phyloP scores from a whole-genome alignment of 1,140 invertebrate species.

The Penaeus vannamei region DNA sequence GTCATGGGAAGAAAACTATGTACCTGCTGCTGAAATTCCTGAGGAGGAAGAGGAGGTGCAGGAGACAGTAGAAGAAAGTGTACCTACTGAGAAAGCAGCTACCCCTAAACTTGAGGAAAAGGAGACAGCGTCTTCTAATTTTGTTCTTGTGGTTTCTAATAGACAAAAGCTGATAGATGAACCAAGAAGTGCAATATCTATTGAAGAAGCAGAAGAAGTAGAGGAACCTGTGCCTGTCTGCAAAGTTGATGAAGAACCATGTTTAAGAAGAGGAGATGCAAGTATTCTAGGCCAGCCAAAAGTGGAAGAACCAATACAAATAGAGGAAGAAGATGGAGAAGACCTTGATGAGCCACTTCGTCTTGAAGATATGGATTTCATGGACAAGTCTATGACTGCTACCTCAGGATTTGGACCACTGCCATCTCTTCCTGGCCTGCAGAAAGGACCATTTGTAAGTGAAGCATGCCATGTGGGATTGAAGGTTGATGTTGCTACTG shows the following conservation, averaged over 20 bases:
- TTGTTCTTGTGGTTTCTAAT: constrained; percentile 56
- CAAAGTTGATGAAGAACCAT: constrained; percentile 36
- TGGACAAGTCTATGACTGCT: constrained; percentile 21
- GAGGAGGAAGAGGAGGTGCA: neutral
- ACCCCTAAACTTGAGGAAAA: neutral
- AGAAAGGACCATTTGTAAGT: constrained; percentile 58
- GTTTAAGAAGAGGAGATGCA: constrained; percentile 42
- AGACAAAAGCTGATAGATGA: constrained; percentile 58
- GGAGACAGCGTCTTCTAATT: constrained; percentile 36
- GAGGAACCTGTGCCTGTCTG: neutral
- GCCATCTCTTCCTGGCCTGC: constrained; percentile 42
- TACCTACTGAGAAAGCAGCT: neutral
- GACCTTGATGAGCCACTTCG: constrained; percentile 4
- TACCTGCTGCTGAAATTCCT: constrained; percentile 43
- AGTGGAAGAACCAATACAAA: constrained; percentile 6
- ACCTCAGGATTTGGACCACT: constrained; percentile 36
- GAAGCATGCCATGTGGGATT: constrained; percentile 60
- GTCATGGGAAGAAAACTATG: constrained; percentile 59
- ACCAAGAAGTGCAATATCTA: constrained; percentile 22
- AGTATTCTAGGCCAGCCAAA: constrained; percentile 46
- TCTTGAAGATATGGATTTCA: constrained; percentile 37
- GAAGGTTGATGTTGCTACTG: constrained; percentile 50
- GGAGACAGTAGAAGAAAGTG: neutral
- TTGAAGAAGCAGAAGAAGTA: neutral
- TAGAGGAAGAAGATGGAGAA: constrained; percentile 25